Conservation (phyloP, 1,140 invertebrate genomes). For the Caenorhabditis brenneri region DNA sequence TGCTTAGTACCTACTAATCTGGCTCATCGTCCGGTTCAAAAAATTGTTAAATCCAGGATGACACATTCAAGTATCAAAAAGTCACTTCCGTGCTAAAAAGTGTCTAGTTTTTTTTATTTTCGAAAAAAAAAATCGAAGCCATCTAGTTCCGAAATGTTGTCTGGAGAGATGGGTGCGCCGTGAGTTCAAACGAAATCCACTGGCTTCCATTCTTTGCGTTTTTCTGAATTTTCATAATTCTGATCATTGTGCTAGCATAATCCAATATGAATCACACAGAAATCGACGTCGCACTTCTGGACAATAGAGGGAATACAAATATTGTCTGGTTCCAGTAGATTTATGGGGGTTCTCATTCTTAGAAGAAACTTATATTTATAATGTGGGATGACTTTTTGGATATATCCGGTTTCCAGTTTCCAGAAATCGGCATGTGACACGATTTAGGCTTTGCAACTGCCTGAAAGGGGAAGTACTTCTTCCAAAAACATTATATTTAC, state of each 20-base stretch:
- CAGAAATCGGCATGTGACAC: not conserved
- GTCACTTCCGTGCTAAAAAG: not conserved
- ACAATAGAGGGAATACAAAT: not conserved
- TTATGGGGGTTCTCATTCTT: not conserved
- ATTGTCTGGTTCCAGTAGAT: not conserved
- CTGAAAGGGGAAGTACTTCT: not conserved
- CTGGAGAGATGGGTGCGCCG: not conserved
- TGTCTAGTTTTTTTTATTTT: not conserved
- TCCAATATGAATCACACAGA: not conserved
- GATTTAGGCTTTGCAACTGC: not conserved
- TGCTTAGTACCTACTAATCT: not conserved
- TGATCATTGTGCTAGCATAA: not conserved
- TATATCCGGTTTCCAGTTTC: not conserved
- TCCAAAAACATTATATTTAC: not conserved
- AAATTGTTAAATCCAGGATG: not conserved
- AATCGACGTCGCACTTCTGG: not conserved
- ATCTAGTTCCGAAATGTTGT: not conserved
- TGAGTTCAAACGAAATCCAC: not conserved
- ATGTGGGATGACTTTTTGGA: not conserved
- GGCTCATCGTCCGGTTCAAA: not conserved
- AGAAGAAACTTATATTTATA: not conserved
- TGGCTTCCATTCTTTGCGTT: not conserved
- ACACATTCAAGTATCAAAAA: not conserved
- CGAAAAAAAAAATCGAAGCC: not conserved
- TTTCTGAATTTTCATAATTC: not conserved